A percentile compares a stretch with the other conserved stretches of the same genome.
These are phyloP conservation scores for Nothobranchius furzeri DNA, from an alignment of 2,113 vertebrate genomes.

Conservation along the genomic window DNA sequence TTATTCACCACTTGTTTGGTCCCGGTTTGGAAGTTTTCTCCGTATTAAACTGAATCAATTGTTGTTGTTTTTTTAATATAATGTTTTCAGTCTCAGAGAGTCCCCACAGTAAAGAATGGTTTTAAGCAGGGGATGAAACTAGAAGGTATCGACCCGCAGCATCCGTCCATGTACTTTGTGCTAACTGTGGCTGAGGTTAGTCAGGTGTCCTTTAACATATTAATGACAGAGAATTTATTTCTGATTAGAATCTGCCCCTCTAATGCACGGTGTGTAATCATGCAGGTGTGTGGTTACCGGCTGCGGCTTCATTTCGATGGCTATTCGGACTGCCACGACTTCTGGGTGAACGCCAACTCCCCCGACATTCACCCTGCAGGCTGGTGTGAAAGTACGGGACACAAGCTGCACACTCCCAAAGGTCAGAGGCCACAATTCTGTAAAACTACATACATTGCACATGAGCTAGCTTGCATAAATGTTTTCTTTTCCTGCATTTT, in stretches of 20 bases:
- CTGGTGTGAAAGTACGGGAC: constrained; percentile 95
- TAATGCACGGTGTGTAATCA: constrained; percentile 4
- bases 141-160: constrained; percentile 95
- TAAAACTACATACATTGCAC: neutral
- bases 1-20: neutral
- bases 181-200: constrained; percentile 95
- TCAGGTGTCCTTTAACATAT: neutral
- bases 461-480: too few species aligned
- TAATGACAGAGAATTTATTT: too few species aligned
- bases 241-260: neutral
- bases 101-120: constrained; percentile 84
- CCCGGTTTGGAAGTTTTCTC: neutral
- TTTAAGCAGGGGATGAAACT: constrained; percentile 98
- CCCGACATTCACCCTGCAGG: constrained; percentile 91
- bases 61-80: too few species aligned
- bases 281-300: constrained; percentile 92
- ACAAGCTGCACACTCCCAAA: constrained; percentile 95
- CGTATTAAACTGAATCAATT: neutral
- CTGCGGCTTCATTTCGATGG: constrained; percentile 96
- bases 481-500: neutral
- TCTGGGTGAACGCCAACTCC: constrained; percentile 96
- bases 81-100: constrained; percentile 81
- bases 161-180: constrained; percentile 98
- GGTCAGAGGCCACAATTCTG: constrained; percentile 77
- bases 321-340: constrained; percentile 96